These are phyloP conservation scores for Lithophane socia DNA, from an alignment of 2,888 invertebrate genomes.

Conservation along the genomic window DNA sequence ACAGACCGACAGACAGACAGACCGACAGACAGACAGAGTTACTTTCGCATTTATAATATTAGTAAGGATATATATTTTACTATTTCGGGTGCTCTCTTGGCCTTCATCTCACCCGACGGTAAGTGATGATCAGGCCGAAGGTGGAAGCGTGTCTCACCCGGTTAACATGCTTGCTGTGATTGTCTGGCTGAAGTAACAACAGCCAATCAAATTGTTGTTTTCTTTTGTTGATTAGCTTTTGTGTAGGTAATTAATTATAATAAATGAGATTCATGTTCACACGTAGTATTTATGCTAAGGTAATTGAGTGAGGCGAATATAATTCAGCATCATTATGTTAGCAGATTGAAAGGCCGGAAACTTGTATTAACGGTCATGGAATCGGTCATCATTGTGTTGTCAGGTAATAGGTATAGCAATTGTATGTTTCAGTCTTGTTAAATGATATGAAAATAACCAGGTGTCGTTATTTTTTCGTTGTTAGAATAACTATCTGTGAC, in stretches of 20 bases:
- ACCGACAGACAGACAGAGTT: no score
- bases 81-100: no score
- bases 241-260: no score
- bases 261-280: conserved; percentile 1
- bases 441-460: not conserved
- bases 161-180: not conserved
- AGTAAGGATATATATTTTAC: no score
- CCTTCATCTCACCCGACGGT: no score
- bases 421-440: not conserved
- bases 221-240: not conserved
- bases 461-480: not conserved
- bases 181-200: not conserved
- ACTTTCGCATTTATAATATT: no score
- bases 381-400: not conserved
- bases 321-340: conserved; percentile 17
- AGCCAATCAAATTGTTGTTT: not conserved
- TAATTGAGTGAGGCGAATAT: not conserved
- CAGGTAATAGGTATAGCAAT: conserved; percentile 1
- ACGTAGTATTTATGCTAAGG: not conserved
- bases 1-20: no score
- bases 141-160: no score
- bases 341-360: not conserved
- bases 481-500: conserved; percentile 22
- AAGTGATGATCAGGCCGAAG: no score
- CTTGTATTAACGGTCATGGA: not conserved